Base-by-base conservation (phyloP, 1,140 invertebrate species). In the Mamestra configurata region DNA sequence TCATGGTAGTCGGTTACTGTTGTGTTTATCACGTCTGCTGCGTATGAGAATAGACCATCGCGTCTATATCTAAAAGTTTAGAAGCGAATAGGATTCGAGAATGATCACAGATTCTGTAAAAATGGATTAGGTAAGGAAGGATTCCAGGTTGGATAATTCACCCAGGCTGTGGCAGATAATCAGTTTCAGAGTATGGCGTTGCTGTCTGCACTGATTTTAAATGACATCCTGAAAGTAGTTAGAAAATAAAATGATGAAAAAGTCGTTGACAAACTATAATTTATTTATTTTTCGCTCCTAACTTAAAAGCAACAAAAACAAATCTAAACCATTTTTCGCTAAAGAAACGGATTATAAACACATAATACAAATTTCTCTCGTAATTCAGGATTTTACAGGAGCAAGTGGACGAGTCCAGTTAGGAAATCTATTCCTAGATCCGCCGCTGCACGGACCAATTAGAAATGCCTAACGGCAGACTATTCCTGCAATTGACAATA, bases 401-500 rank as follows among this genome's bases (percentile, higher is more conserved):
- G 15, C 31, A 61, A 61, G 27, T 61, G 31, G 57, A 8, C 27
- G 15, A 15, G 27, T 8, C 15, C 35, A 18, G 57, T 35, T 61
- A 35, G 27, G 18, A n/a, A 35, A 18, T 35, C 57, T 61, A 61
- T 61, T 61, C 57, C 27, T 8, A 15, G 57, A 37, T 18, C 13
- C 31, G 1, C 7, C 27, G 57, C 57, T 61, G 35, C 59, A 40
- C 4, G 27, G 59, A 37, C 35, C 31, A 64, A 64, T 40, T 40
- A 64, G 37, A 64, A 64, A 64, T 31, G 10, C 40, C 59, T 35
- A 64, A 35, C 27, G 11, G 18, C 22, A 13, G 55, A 20, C 18
- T 18, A 20, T 64, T 64, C 18, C 35, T 37, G 35, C 35, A 64
- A 37, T 40, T 40, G n/a, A 64, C 40, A 40, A 40, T 64, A 64